These are phyloP conservation scores for Oreochromis aureus DNA, from an alignment of 2,113 vertebrate species.

Conservation along the genomic window DNA sequence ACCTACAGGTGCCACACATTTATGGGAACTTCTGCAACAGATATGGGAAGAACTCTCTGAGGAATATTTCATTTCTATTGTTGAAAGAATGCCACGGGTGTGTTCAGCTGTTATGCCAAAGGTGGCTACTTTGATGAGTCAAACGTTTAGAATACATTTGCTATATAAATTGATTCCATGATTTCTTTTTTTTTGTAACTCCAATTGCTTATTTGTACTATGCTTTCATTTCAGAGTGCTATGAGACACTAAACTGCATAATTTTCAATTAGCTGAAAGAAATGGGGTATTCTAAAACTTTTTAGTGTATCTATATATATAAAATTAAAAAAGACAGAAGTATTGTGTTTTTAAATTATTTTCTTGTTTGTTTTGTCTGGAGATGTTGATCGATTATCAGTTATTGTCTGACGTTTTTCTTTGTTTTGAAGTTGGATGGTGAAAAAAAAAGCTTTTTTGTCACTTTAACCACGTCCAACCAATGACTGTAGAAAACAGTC, in stretches of 20 bases:
- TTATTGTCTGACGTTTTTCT: not conserved
- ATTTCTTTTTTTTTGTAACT: not conserved
- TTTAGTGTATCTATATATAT: not conserved
- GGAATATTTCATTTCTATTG: not conserved
- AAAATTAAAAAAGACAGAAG: fast-evolving
- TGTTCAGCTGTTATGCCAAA: not conserved
- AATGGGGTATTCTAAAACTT: not conserved
- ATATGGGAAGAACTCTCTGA: not conserved
- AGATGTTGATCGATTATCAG: not conserved
- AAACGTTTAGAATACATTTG: not conserved
- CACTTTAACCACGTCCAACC: not conserved
- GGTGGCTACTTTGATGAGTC: not conserved
- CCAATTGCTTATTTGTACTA: not conserved
- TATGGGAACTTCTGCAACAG: fast-evolving
- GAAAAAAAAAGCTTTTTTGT: not conserved
- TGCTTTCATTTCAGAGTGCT: not conserved
- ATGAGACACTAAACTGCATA: not conserved
- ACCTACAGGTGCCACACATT: not conserved
- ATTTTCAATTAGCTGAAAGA: not conserved
- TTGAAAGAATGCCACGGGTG: not conserved
- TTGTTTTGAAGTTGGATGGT: not conserved
- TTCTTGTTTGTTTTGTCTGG: not conserved
- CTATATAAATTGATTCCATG: not conserved
- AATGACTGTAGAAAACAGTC: not conserved
- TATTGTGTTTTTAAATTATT: not conserved